Base-by-base conservation (phyloP, 2,888 invertebrate species). In the Heteropelma amictum region DNA sequence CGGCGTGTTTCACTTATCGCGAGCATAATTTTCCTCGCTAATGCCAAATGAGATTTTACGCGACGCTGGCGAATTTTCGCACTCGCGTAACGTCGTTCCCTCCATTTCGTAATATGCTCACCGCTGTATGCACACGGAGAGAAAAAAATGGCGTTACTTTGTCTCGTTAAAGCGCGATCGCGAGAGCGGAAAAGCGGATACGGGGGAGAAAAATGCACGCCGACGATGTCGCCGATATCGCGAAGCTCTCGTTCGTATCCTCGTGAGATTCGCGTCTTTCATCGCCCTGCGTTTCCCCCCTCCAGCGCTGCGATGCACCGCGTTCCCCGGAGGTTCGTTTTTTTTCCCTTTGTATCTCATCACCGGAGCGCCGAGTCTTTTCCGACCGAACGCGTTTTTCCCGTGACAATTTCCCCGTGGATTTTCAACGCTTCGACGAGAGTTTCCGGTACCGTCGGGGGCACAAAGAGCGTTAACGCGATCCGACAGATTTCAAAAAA, bases 21-120 rank as follows among this genome's bases (percentile, higher is more conserved):
- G 47, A 17, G 40, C 56, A 54, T 74, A 58, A 74, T 72, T 72
- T 65, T 60, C 17, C 28, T 19, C 70, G 54, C 10, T 65, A 70
- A 69, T 70, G 38, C 70, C 61, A 74, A 69, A 70, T 74, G 74
- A 60, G 65, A 74, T 74, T 74, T 74, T 19, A 47, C 58, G 42
- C 54, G 40, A 58, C 21, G 47, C 28, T 26, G 60, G 38, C 28
- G 53, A 35, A 70, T n/a, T n/a, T n/a, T n/a, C n/a, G n/a, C n/a
- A n/a, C n/a, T n/a, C n/a, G n/a, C n/a, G n/a, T n/a, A n/a, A n/a
- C n/a, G n/a, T n/a, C n/a, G n/a, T n/a, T n/a, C n/a, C n/a, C n/a
- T n/a, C n/a, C n/a, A n/a, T n/a, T n/a, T n/a, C n/a, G n/a, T n/a
- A n/a, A n/a, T n/a, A n/a, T n/a, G n/a, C n/a, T n/a, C n/a, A n/a